These are phyloP conservation scores for Rhimphoctona megacephalus DNA, from an alignment of 2,888 invertebrate species.

Conservation along the genomic window DNA sequence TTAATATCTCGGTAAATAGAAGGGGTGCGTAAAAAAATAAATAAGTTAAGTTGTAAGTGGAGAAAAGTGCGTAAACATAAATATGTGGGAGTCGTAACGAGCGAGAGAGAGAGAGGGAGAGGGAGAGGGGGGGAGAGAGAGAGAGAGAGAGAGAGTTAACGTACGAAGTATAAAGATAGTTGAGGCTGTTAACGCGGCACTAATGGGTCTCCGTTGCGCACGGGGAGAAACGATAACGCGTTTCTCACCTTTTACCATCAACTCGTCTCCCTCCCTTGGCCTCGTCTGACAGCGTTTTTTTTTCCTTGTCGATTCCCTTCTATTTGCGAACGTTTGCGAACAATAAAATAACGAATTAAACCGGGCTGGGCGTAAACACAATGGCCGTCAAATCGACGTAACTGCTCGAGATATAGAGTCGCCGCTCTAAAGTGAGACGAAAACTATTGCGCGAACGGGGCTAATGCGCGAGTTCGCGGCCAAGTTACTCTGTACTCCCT, in stretches of 20 bases:
- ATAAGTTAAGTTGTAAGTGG: not conserved
- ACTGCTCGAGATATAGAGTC: slow-evolving; percentile 72
- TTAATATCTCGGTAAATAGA: not conserved
- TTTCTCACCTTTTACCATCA: slow-evolving; percentile 50
- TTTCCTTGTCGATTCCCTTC: slow-evolving; percentile 33
- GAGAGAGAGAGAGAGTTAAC: slow-evolving; percentile 22
- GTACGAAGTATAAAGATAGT: slow-evolving; percentile 73
- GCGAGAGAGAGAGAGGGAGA: too few relatives aligned
- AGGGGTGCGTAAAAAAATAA: slow-evolving; percentile 8
- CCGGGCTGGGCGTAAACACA: slow-evolving; percentile 77
- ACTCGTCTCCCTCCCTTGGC: slow-evolving; percentile 4
- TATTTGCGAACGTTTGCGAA: slow-evolving; percentile 68
- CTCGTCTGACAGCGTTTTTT: slow-evolving; percentile 5
- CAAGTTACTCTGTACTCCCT: slow-evolving; percentile 17
- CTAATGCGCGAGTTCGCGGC: slow-evolving; percentile 45
- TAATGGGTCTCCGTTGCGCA: slow-evolving; percentile 58
- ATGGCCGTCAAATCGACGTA: slow-evolving; percentile 78
- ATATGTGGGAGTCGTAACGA: not conserved
- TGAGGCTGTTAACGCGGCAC: slow-evolving; percentile 70
- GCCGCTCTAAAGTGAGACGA: slow-evolving; percentile 66
- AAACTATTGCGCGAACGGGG: slow-evolving; percentile 19
- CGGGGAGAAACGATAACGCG: slow-evolving; percentile 55
- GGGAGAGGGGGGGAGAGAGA: slow-evolving; percentile 37
- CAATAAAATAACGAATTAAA: slow-evolving; percentile 79
- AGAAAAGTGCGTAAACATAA: slow-evolving; percentile 6